These are phyloP conservation scores for Porites rus DNA, from an alignment of 92 coral and sea anemone species.

Conservation along the genomic window DNA sequence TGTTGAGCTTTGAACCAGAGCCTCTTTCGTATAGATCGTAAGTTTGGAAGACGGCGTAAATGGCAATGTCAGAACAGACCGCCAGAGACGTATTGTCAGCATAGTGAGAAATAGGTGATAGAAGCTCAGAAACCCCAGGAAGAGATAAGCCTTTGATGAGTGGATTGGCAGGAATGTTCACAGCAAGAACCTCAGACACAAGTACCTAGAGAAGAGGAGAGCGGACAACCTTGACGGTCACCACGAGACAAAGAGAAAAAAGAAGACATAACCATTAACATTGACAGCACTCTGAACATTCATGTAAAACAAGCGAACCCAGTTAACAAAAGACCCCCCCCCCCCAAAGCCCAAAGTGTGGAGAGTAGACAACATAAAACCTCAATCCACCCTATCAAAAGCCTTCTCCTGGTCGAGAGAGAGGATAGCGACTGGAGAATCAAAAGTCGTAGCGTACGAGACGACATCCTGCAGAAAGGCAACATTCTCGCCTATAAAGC, in stretches of 20 bases:
- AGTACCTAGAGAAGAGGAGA: conserved; percentile 32
- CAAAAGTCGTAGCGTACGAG: background rate
- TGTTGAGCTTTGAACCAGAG: conserved; percentile 30
- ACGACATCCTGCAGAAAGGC: background rate
- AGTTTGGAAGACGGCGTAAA: background rate
- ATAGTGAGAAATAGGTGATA: conserved; percentile 4
- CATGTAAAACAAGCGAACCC: conserved; percentile 20
- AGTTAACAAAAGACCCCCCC: conserved; percentile 33
- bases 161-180: conserved; percentile 8
- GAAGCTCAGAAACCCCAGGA: background rate
- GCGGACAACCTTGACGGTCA: conserved; percentile 31
- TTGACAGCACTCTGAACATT: conserved; percentile 2
- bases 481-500: conserved; percentile 15
- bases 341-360: conserved; percentile 20
- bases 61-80: background rate
- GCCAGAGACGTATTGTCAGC: conserved; percentile 38
- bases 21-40: background rate
- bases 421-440: conserved; percentile 1
- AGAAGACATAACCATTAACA: conserved; percentile 22
- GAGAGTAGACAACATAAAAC: background rate
- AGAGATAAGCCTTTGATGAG: conserved; percentile 1
- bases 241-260: conserved; percentile 12
- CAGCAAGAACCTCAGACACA: conserved; percentile 5
- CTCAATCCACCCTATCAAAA: conserved; percentile 43
- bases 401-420: conserved; percentile 46